Conservation (phyloP, 2,888 invertebrate species). For the Andrena hattorfiana region DNA sequence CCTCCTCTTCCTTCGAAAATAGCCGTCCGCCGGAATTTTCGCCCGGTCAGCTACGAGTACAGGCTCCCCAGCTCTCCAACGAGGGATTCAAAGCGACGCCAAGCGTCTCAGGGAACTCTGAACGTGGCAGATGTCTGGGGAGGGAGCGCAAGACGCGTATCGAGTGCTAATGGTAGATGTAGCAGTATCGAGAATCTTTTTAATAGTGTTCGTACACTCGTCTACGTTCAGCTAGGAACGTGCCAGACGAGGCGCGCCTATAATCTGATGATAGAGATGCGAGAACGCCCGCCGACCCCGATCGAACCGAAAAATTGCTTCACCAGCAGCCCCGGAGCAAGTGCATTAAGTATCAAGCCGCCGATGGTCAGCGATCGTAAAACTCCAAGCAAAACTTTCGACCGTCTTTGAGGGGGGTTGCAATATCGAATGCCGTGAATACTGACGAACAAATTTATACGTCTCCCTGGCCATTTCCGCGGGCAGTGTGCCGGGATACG, state of each 20-base stretch:
- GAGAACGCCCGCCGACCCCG: too few relatives aligned
- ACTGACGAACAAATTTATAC: slow-evolving; percentile 37
- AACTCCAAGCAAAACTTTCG: slow-evolving; percentile 3
- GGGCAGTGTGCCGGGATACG: background rate
- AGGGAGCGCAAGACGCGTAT: too few relatives aligned
- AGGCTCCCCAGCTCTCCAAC: too few relatives aligned
- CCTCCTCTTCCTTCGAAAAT: slow-evolving; percentile 16
- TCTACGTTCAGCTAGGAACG: too few relatives aligned
- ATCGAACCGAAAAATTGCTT: background rate
- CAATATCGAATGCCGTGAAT: slow-evolving; percentile 24
- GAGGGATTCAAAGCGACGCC: too few relatives aligned
- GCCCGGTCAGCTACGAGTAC: background rate
- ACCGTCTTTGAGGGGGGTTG: slow-evolving; percentile 3
- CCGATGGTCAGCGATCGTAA: background rate
- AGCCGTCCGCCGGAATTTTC: background rate
- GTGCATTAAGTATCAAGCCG: background rate
- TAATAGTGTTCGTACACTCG: too few relatives aligned
- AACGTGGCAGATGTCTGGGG: too few relatives aligned
- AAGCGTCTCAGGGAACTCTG: too few relatives aligned
- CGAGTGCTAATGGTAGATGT: too few relatives aligned
- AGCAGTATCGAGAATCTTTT: too few relatives aligned
- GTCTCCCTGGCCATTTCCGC: slow-evolving; percentile 2
- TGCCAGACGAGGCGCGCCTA: too few relatives aligned
- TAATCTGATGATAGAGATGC: too few relatives aligned
- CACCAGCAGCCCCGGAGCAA: background rate